phyloP scores from a whole-genome alignment of 2,888 invertebrate species.

The Plebejus melissa region DNA sequence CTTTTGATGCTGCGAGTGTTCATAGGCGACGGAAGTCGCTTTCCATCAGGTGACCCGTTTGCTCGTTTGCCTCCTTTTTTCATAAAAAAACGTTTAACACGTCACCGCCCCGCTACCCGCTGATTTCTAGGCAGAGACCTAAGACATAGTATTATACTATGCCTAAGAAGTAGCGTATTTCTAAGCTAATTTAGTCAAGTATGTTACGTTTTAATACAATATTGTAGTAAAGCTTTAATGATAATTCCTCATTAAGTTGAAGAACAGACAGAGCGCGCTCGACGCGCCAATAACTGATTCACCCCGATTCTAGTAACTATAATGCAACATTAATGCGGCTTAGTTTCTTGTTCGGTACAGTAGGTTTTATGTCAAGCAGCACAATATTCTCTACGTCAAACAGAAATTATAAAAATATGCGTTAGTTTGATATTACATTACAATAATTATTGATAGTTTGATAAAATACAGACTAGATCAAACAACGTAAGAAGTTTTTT shows the following conservation, averaged over 20 bases:
- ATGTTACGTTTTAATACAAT: neutral
- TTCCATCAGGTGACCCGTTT: too few relatives aligned
- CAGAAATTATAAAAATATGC: neutral
- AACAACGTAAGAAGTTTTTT: too few relatives aligned
- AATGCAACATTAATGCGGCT: neutral
- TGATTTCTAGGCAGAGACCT: too few relatives aligned
- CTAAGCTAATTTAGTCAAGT: neutral
- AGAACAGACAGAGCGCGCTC: neutral
- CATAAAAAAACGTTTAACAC: too few relatives aligned
- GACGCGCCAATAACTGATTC: neutral
- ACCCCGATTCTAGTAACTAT: neutral
- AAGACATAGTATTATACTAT: too few relatives aligned
- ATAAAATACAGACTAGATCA: neutral
- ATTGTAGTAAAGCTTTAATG: neutral
- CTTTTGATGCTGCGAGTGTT: too few relatives aligned
- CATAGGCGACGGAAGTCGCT: too few relatives aligned
- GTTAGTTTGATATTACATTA: neutral
- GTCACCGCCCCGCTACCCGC: too few relatives aligned
- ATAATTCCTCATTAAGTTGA: constrained; percentile 11
- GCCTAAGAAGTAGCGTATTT: neutral
- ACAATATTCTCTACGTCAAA: neutral
- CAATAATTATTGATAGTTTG: neutral
- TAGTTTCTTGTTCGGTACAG: neutral
- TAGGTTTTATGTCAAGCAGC: neutral
- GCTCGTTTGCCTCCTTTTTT: too few relatives aligned